A percentile compares a stretch with the other conserved stretches of the same genome.
phyloP scores from a whole-genome alignment of 2,797 vertebrate species.

The Danio tinwini region DNA sequence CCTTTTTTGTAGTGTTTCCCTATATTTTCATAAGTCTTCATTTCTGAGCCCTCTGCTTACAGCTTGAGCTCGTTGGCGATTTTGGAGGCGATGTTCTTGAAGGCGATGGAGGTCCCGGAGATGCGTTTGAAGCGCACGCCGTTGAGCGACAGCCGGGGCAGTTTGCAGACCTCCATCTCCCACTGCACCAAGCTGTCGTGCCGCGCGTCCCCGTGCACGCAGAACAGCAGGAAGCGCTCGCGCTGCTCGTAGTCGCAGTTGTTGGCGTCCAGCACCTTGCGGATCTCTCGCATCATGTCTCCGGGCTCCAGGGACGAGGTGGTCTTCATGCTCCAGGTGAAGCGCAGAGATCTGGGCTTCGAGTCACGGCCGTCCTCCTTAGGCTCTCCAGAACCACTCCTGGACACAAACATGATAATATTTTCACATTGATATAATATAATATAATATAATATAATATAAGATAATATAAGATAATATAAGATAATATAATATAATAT shows the following conservation, averaged over 20 bases:
- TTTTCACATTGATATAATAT: too few species aligned
- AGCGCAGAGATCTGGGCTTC: conserved; percentile 82
- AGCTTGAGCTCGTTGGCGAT: conserved; percentile 90
- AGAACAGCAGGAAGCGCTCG: conserved; percentile 89
- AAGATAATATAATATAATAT: too few species aligned
- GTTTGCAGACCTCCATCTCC: conserved; percentile 92
- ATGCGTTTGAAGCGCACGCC: conserved; percentile 91
- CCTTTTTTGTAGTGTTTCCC: conserved; percentile 19
- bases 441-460: too few species aligned
- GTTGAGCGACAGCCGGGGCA: conserved; percentile 87
- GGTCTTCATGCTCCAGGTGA: conserved; percentile 93
- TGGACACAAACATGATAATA: conserved; percentile 58
- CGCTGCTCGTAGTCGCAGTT: conserved; percentile 91
- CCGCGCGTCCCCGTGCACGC: conserved; percentile 85
- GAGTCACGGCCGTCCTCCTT: conserved; percentile 86
- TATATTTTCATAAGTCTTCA: background rate
- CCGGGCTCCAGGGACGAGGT: conserved; percentile 89
- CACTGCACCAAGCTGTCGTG: conserved; percentile 89
- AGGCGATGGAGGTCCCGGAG: conserved; percentile 89
- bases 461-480: too few species aligned
- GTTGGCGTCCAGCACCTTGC: conserved; percentile 89
- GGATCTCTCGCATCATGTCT: conserved; percentile 91
- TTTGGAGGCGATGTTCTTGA: conserved; percentile 92
- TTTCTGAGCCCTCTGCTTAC: conserved; percentile 63
- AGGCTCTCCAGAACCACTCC: conserved; percentile 82